Percentiles rank a stretch among this genome's conserved stretches.
phyloP scores from a whole-genome alignment of 2,113 vertebrate species.

The Calypte anna region DNA sequence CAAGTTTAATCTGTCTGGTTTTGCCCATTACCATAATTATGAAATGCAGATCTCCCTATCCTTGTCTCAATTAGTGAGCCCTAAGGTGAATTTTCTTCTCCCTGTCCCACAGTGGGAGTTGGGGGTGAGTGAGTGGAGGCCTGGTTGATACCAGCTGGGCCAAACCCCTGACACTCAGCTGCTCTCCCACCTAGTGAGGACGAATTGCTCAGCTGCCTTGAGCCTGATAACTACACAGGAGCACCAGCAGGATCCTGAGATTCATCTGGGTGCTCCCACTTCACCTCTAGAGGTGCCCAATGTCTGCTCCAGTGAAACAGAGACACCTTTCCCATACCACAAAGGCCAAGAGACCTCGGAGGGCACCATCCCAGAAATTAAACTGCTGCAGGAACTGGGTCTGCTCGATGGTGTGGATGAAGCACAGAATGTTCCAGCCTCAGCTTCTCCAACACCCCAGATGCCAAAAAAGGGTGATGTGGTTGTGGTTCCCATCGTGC shows the following conservation, averaged over 20 bases:
- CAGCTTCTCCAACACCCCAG: background rate
- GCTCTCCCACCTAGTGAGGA: fast-evolving
- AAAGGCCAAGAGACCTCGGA: background rate
- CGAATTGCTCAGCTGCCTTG: no score
- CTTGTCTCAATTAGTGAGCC: no score
- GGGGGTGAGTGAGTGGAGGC: no score
- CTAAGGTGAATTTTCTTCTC: no score
- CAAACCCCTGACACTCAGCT: no score
- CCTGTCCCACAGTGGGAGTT: no score
- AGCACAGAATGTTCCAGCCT: background rate
- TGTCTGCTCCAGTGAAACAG: background rate
- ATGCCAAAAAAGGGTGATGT: fast-evolving
- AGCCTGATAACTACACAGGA: fast-evolving
- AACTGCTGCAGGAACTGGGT: background rate
- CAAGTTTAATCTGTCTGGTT: no score
- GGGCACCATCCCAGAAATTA: background rate
- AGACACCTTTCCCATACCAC: background rate
- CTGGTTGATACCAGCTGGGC: no score
- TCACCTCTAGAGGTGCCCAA: background rate
- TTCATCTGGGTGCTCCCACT: background rate
- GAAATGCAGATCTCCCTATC: no score
- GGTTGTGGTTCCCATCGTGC: background rate
- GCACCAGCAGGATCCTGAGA: no score
- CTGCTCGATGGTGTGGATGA: fast-evolving
- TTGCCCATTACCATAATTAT: no score